phyloP scores from a whole-genome alignment of 1,140 invertebrate species.

The Holotrichia oblita region DNA sequence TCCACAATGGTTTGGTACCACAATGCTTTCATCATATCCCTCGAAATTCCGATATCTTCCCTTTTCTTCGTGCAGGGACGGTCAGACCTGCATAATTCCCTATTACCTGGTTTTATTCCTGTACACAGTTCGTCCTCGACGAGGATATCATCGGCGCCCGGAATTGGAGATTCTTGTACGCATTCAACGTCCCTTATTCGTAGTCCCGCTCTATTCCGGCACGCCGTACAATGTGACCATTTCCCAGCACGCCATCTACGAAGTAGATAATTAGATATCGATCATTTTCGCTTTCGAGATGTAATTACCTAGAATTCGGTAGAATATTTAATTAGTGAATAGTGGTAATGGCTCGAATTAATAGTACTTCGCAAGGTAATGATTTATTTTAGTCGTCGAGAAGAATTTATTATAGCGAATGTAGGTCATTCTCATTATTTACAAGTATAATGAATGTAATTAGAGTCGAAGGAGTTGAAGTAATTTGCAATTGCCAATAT shows the following conservation, averaged over 20 bases:
- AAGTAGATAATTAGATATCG: neutral
- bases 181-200: conserved; percentile 63
- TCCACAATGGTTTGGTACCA: conserved; percentile 48
- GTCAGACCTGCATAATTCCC: conserved; percentile 60
- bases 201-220: conserved; percentile 61
- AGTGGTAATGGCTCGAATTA: too few species aligned
- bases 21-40: conserved; percentile 49
- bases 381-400: too few species aligned
- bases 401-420: too few species aligned
- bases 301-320: too few species aligned
- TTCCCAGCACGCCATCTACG: conserved; percentile 64
- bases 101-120: conserved; percentile 55
- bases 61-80: conserved; percentile 57
- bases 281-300: too few species aligned
- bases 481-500: too few species aligned
- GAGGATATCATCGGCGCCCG: conserved; percentile 62
- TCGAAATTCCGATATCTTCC: conserved; percentile 45
- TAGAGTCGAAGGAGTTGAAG: too few species aligned
- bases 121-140: conserved; percentile 61
- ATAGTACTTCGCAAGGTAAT: too few species aligned
- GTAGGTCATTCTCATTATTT: too few species aligned
- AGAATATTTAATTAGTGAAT: too few species aligned
- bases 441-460: too few species aligned
- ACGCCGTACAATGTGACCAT: conserved; percentile 65
- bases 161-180: conserved; percentile 58